Percentiles rank a stretch among this genome's conserved stretches.
Evolutionary conservation across 2,113 vertebrate species (phyloP).

Genomic region (Tychaedon coryphoeus): DNA sequence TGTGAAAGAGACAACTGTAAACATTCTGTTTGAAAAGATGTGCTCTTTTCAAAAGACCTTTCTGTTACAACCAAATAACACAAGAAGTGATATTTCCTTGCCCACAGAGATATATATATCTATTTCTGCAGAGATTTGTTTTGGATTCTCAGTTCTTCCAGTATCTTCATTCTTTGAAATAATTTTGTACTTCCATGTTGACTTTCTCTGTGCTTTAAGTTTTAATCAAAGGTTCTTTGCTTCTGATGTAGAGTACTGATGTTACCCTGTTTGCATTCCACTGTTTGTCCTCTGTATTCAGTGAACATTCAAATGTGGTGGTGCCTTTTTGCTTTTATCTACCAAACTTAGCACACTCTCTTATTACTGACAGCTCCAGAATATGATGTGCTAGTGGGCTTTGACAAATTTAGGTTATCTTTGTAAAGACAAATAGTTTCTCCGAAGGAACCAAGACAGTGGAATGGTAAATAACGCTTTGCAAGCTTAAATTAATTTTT

Average conservation of each 20-base stretch:
- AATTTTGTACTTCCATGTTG: constrained; percentile 39
- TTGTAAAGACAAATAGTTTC: neutral
- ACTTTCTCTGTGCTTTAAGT: constrained; percentile 34
- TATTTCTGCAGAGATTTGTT: constrained; percentile 47
- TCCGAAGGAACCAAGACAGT: neutral
- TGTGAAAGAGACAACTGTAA: constrained; percentile 54
- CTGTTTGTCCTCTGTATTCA: constrained; percentile 16
- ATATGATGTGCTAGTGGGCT: neutral
- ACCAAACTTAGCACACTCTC: neutral
- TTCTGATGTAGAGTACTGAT: constrained; percentile 46
- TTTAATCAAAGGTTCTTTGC: constrained; percentile 50
- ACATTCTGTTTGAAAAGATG: constrained; percentile 53
- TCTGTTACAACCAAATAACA: constrained; percentile 42
- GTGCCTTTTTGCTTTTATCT: neutral
- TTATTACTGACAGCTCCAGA: constrained; percentile 41
- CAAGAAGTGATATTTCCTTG: neutral
- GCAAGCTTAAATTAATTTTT: neutral
- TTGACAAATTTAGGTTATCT: constrained; percentile 50
- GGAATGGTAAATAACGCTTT: constrained; percentile 8
- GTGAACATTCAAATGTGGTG: constrained; percentile 37
- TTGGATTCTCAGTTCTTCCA: neutral
- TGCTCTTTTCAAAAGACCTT: constrained; percentile 47
- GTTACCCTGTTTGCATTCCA: constrained; percentile 43
- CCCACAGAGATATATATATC: neutral
- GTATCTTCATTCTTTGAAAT: constrained; percentile 22